Conservation (phyloP, 1,140 invertebrate genomes). For the Pachypsylla venusta region DNA sequence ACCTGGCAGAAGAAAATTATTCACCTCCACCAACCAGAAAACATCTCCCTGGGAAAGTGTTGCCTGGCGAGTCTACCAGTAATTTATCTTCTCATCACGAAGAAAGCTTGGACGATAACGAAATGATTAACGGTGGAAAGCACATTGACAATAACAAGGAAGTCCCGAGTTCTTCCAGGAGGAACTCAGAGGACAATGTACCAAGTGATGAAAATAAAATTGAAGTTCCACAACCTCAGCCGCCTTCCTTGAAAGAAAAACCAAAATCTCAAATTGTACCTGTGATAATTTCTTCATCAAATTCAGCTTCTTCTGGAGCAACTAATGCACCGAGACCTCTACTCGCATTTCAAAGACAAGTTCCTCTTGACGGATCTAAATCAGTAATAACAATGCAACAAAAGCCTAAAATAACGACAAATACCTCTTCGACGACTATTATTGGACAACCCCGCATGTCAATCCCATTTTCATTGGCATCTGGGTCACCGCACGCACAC, state of each 20-base stretch:
- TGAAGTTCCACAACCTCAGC: too few relatives aligned
- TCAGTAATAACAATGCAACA: constrained; percentile 6
- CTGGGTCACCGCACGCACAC: constrained; percentile 6
- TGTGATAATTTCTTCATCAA: neutral
- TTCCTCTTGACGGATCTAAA: neutral
- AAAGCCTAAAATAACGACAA: too few relatives aligned
- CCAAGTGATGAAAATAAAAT: neutral
- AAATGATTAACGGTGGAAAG: constrained; percentile 1
- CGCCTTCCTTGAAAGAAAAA: neutral
- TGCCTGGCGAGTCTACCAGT: constrained; percentile 22
- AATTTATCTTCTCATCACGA: neutral
- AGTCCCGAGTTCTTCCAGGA: constrained; percentile 38
- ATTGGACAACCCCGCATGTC: constrained; percentile 16
- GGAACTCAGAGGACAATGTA: constrained; percentile 25
- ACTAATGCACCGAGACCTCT: neutral
- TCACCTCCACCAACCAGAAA: too few relatives aligned
- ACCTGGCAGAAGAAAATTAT: constrained; percentile 17
- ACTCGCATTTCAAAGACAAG: neutral
- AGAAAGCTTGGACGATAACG: constrained; percentile 16
- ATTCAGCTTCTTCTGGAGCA: neutral
- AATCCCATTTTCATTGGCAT: constrained; percentile 8
- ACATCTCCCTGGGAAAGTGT: constrained; percentile 22
- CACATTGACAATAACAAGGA: constrained; percentile 28
- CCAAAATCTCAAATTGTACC: neutral
- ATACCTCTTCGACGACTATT: too few relatives aligned